Base-by-base conservation (phyloP, 2,888 invertebrate genomes). In the Terebella lapidaria region DNA sequence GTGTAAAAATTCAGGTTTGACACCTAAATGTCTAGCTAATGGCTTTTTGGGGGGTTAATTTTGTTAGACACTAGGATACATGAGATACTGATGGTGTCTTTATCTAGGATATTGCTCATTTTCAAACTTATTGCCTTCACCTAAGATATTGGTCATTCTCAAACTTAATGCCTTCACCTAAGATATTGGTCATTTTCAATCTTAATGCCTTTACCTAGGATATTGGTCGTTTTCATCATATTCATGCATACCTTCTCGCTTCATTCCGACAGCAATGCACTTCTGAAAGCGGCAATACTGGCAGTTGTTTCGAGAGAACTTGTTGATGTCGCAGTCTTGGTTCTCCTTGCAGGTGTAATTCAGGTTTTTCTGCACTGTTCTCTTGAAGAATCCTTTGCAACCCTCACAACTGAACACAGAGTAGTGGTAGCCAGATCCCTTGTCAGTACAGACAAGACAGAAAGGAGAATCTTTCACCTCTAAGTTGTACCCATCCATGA, bases 331-430 rank as follows among this genome's bases (percentile, higher is more conserved):
- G 60, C 80, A 80, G 35, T 70, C 66, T 20, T 71, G 69, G 20
- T 67, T 60, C 3, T 72, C 75, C 65, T 78, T 78, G 67, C 80
- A 80, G n/a, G 67, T 58, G 61, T 80, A 80, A 4, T 61, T 58
- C 56, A 80, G 64, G 53, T 72, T 75, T 69, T 79, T 79, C 71
- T 80, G 80, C 3, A 80, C 77, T 0, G 78, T 74, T 28, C 80
- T 56, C 61, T 80, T 80, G 68, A 80, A 80, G 70, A 80, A 80
- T 3, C 80, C 80, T 60, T 80, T 80, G 61, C 80, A 80, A 1
- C 80, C 60, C 53, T 80, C 80, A 66, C 80, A 80, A n/a, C 77
- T 78, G 62, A 71, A 74, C 5, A 77, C 77, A 1, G 78, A 78
- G 67, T 80, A 80, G 63, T 80, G 80, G 61, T 73, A 80, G 0